Evolutionary conservation across 2,113 vertebrate genomes (phyloP).

Genomic region (Engraulis encrasicolus): DNA sequence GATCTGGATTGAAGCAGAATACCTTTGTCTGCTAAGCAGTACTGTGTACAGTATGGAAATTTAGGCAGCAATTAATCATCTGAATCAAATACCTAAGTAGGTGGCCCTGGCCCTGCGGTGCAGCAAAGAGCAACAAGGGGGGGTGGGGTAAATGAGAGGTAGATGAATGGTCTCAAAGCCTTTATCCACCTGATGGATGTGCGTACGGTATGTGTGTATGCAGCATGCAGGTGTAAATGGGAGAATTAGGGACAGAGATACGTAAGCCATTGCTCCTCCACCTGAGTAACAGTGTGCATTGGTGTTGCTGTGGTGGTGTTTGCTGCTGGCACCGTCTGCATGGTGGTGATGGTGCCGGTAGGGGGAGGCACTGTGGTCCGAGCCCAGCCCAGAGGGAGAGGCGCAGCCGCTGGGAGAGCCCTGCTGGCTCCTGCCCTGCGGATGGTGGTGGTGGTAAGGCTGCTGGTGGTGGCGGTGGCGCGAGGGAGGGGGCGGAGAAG

Average conservation of each 20-base stretch:
- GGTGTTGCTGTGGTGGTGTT: constrained; percentile 78
- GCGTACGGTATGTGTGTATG: background rate
- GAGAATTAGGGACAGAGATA: constrained; percentile 6
- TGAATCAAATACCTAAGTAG: background rate
- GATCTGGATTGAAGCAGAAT: no score
- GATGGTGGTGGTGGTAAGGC: constrained; percentile 61
- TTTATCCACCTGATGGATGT: background rate
- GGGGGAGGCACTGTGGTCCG: constrained; percentile 84
- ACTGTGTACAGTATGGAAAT: no score
- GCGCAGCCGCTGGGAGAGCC: background rate
- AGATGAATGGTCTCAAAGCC: background rate
- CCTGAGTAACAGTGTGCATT: constrained; percentile 87
- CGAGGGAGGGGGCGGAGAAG: constrained; percentile 62
- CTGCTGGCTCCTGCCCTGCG: background rate
- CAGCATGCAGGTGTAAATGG: background rate
- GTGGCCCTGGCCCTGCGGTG: background rate
- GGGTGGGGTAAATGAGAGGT: background rate
- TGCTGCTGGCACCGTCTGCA: constrained; percentile 79
- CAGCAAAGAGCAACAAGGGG: background rate
- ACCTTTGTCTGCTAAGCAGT: no score
- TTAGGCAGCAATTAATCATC: background rate
- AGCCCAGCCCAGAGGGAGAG: constrained; percentile 13
- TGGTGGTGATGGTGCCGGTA: constrained; percentile 79
- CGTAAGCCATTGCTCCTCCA: constrained; percentile 71
- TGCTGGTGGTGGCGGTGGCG: constrained; percentile 54